These are phyloP conservation scores for Chaenocephalus aceratus DNA, from an alignment of 2,113 vertebrate genomes.

Conservation along the genomic window DNA sequence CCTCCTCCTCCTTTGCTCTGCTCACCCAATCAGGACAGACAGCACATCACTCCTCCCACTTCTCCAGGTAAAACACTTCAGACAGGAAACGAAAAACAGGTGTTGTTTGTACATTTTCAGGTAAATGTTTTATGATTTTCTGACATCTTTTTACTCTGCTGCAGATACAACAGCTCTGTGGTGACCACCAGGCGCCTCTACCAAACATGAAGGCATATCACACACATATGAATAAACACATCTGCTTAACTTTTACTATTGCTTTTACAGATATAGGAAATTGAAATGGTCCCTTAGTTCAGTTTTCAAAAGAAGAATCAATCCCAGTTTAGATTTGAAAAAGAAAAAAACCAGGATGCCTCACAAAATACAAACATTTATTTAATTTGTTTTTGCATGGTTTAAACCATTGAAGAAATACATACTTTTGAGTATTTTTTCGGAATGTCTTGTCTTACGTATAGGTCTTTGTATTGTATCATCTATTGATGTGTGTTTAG, in stretches of 20 bases:
- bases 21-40: slow-evolving; percentile 14
- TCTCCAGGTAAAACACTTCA: slow-evolving; percentile 58
- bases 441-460: too few relatives aligned
- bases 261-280: neutral
- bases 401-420: too few relatives aligned
- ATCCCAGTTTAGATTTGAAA: neutral
- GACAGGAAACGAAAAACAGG: neutral
- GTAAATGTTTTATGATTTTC: too few relatives aligned
- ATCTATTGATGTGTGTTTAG: too few relatives aligned
- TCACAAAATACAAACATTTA: too few relatives aligned
- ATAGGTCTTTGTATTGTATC: too few relatives aligned
- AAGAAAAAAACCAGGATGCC: too few relatives aligned
- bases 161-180: slow-evolving; percentile 65
- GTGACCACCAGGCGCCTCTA: slow-evolving; percentile 47
- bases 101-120: neutral
- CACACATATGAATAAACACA: neutral
- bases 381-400: too few relatives aligned
- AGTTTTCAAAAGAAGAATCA: neutral
- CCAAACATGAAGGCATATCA: neutral
- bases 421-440: too few relatives aligned
- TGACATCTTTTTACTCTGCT: neutral
- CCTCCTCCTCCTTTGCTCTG: neutral
- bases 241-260: neutral
- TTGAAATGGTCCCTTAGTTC: neutral
- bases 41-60: slow-evolving; percentile 47